Base-by-base conservation (phyloP, 2,113 vertebrate species). In the Ciconia maguari region DNA sequence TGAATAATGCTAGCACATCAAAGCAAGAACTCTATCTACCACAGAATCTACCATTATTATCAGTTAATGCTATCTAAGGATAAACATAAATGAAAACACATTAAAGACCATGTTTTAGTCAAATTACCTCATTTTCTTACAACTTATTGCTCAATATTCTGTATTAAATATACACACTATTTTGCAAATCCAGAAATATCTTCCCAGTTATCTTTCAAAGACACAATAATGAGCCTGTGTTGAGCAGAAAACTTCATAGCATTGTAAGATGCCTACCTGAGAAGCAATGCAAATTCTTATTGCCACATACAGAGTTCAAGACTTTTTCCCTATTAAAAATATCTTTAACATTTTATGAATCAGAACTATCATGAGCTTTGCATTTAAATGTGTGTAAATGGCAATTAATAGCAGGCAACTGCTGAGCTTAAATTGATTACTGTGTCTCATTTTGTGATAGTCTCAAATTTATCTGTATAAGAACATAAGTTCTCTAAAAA, bases 381-480 rank as follows among this genome's bases (percentile, higher is more conserved):
- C 98, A 98, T 97, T 97, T 97, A 97, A 98, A 98, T 98, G 97
- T 74, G 80, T 84, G 92, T 92, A 97, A 97, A 96, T 94, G 94
- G 91, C 96, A 98, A 97, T 98, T 98, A 98, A 98, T 96, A 97
- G 95, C 90, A 94, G 87, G 61, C 92, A 96, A 97, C 97, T 77
- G 90, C 97, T 97, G 97, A 95, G 96, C 38, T 93, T 95, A 97
- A 97, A 96, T 96, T 98, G 96, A 98, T 98, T 98, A 97, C 93
- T 62, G 34, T 92, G 96, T 93, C 97, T 97, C 84, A 87, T 96
- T 97, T 96, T 61, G 60, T 91, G 62, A 96, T 96, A 94, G 94
- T 92, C 91, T 95, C 78, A 95, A 96, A 97, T 97, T 96, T 94
- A 96, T 98, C 95, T 97, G 90, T 89, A 84, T 71, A 91, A 94